phyloP scores from a whole-genome alignment of 2,888 invertebrate genomes.

The Rhamnusium bicolor region DNA sequence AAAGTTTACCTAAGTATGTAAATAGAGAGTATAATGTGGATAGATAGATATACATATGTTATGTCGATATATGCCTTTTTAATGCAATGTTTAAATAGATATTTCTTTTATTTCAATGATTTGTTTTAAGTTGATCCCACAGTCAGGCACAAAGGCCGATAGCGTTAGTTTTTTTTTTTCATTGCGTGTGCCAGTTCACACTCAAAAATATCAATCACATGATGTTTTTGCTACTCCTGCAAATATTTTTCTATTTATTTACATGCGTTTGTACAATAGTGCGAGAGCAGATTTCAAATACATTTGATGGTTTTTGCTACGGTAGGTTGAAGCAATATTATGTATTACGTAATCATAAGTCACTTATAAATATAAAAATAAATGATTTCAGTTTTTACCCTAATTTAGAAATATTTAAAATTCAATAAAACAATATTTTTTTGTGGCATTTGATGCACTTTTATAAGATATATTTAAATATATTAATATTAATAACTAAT shows the following conservation, averaged over 20 bases:
- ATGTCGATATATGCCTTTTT: conserved; percentile 64
- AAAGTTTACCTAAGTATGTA: conserved; percentile 66
- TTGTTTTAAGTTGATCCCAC: conserved; percentile 72
- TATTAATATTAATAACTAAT: too few relatives aligned
- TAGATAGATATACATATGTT: conserved; percentile 67
- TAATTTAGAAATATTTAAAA: not conserved
- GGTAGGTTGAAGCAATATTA: not conserved
- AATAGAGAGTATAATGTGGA: conserved; percentile 67
- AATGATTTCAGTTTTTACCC: not conserved
- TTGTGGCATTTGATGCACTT: not conserved
- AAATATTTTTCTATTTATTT: conserved; percentile 42
- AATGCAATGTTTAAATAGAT: conserved; percentile 67
- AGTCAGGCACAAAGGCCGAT: conserved; percentile 70
- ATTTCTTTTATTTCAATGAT: conserved; percentile 68
- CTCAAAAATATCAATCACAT: conserved; percentile 65
- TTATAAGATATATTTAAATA: not conserved
- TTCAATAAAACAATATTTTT: not conserved
- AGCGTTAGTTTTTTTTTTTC: conserved; percentile 62
- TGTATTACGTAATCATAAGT: not conserved
- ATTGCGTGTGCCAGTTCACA: conserved; percentile 70
- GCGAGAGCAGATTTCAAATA: not conserved
- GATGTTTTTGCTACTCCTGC: conserved; percentile 52
- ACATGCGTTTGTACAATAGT: conserved; percentile 14
- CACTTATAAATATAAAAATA: not conserved
- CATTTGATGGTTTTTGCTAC: not conserved